These are phyloP conservation scores for Sebastes hopkinsi DNA, from an alignment of 2,797 vertebrate species.

Conservation along the genomic window DNA sequence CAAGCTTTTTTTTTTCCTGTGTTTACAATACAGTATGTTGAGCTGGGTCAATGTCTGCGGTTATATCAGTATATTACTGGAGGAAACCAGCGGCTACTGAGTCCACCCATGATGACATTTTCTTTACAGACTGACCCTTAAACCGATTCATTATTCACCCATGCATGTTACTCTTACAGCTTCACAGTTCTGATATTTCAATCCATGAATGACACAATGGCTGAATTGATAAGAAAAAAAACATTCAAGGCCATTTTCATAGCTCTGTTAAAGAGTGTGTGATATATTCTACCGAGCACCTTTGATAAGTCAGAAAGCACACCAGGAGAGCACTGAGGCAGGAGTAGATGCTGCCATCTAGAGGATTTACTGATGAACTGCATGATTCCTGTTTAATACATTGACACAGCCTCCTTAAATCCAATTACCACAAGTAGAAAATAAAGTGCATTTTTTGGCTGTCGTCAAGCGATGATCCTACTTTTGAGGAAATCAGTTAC, in stretches of 20 bases:
- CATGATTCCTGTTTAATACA: slow-evolving; percentile 38
- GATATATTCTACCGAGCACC: slow-evolving; percentile 55
- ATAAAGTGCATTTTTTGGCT: slow-evolving; percentile 82
- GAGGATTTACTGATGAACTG: slow-evolving; percentile 56
- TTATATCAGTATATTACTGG: slow-evolving; percentile 10
- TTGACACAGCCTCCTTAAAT: slow-evolving; percentile 57
- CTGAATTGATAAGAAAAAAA: slow-evolving; percentile 23
- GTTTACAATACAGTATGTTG: slow-evolving; percentile 28
- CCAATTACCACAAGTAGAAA: slow-evolving; percentile 74
- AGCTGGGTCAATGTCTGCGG: background rate
- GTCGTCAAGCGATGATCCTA: slow-evolving; percentile 41
- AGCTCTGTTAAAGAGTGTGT: slow-evolving; percentile 12
- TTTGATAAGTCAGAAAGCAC: slow-evolving; percentile 36
- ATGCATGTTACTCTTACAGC: slow-evolving; percentile 52
- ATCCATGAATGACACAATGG: slow-evolving; percentile 32
- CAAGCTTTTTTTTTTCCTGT: slow-evolving; percentile 32
- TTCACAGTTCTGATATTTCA: slow-evolving; percentile 42
- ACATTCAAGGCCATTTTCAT: slow-evolving; percentile 60
- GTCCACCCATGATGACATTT: background rate
- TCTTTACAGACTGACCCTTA: slow-evolving; percentile 11
- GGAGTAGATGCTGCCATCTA: slow-evolving; percentile 55
- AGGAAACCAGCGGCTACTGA: slow-evolving; percentile 7
- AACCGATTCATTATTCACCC: slow-evolving; percentile 25
- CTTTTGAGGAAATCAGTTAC: slow-evolving; percentile 22
- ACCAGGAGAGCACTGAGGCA: slow-evolving; percentile 36